A percentile compares a stretch with the other conserved stretches of the same genome.
Conservation (phyloP, 2,797 vertebrate genomes). For the Argya squamiceps region DNA sequence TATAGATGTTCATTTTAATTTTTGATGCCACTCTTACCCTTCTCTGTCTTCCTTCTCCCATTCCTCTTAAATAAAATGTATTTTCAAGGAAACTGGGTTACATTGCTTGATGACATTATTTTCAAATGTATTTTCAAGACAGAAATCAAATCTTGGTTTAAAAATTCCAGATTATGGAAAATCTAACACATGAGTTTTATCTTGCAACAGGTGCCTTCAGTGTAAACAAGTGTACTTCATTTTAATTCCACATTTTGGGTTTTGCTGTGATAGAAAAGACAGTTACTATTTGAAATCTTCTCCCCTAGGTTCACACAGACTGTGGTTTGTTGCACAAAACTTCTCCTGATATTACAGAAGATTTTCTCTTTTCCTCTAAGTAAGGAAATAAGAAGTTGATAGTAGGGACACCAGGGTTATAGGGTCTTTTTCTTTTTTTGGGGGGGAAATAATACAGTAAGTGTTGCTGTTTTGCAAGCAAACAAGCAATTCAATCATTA, state of each 20-base stretch:
- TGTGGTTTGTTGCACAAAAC: not conserved
- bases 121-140: not conserved
- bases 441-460: not conserved
- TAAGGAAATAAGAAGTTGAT: not conserved
- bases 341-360: not conserved
- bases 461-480: not conserved
- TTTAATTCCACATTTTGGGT: not conserved
- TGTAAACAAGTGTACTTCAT: not conserved
- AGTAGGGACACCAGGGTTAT: not conserved
- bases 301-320: not conserved
- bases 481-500: not conserved
- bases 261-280: not conserved
- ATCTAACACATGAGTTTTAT: not conserved
- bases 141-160: not conserved
- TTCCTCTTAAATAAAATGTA: not conserved
- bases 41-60: not conserved
- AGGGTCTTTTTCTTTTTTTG: not conserved
- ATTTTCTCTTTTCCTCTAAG: not conserved
- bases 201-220: not conserved
- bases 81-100: not conserved
- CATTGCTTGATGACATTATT: not conserved
- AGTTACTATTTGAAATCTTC: not conserved
- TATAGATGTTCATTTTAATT: not conserved
- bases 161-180: not conserved
- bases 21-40: not conserved